Conservation (phyloP, 2,888 invertebrate species). For the Leptinotarsa peninsularis region DNA sequence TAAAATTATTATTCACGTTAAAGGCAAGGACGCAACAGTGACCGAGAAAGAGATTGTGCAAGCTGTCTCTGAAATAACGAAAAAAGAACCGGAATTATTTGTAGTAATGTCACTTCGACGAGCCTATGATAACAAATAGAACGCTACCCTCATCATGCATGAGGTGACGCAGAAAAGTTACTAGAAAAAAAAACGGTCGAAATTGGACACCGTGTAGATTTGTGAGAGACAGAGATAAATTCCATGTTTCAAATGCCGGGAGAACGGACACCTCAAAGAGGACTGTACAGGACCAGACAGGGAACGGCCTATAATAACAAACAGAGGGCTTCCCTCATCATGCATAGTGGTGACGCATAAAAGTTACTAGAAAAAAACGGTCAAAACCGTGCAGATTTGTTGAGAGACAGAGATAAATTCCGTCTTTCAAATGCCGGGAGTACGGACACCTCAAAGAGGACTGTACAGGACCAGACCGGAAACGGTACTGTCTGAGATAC, state of each 20-base stretch:
- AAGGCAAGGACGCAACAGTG: constrained; percentile 34
- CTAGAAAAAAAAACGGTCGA: not conserved
- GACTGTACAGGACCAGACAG: not conserved
- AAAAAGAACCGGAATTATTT: constrained; percentile 24
- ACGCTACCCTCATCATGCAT: constrained; percentile 14
- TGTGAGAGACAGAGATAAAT: not conserved
- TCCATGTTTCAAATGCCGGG: not conserved
- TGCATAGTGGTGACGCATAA: too few species aligned
- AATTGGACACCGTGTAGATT: constrained; percentile 17
- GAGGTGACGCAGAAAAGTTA: constrained; percentile 7
- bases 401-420: too few species aligned
- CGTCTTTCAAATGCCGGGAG: too few species aligned
- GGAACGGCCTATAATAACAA: not conserved
- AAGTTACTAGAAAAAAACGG: too few species aligned
- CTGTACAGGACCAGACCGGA: too few species aligned
- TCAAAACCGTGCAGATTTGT: too few species aligned
- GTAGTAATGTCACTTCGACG: constrained; percentile 44
- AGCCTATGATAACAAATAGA: constrained; percentile 34
- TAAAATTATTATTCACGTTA: constrained; percentile 34
- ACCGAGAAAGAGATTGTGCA: constrained; percentile 23
- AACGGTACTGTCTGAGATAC: not conserved
- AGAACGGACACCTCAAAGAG: not conserved
- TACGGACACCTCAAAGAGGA: too few species aligned
- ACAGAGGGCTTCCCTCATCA: too few species aligned
- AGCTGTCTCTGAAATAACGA: constrained; percentile 4